Percentiles rank a stretch among this genome's conserved stretches.
Conservation (phyloP, 1,140 invertebrate genomes). For the Polyergus mexicanus region DNA sequence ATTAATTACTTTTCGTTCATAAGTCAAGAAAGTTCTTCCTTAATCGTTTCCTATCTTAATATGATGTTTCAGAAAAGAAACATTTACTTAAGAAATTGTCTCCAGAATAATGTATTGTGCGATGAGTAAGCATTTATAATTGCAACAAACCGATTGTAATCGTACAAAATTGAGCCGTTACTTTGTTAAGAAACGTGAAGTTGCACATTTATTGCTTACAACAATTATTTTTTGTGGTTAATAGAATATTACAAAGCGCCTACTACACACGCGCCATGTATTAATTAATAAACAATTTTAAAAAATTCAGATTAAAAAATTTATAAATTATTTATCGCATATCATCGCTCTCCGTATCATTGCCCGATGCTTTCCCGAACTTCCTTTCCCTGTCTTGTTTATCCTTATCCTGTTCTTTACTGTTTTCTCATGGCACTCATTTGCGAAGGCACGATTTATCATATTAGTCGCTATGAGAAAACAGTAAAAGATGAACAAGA, state of each 20-base stretch:
- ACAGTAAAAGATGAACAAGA: too few species aligned
- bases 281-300: background rate
- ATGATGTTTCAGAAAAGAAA: background rate
- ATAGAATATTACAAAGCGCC: too few species aligned
- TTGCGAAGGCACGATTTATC: too few species aligned
- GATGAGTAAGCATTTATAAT: background rate
- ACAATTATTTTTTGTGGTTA: conserved; percentile 53
- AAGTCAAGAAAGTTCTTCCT: background rate
- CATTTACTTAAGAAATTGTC: background rate
- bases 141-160: conserved; percentile 29
- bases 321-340: too few species aligned
- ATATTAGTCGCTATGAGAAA: too few species aligned
- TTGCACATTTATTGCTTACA: conserved; percentile 10
- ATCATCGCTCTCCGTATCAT: too few species aligned
- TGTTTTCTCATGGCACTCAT: too few species aligned
- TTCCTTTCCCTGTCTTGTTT: too few species aligned
- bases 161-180: background rate
- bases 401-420: too few species aligned
- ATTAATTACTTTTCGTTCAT: background rate
- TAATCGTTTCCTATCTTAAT: background rate
- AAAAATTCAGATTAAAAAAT: background rate
- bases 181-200: conserved; percentile 50
- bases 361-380: too few species aligned
- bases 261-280: too few species aligned
- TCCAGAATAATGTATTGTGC: too few species aligned